Conservation (phyloP, 2,113 vertebrate species). For the Colinus virginianus region DNA sequence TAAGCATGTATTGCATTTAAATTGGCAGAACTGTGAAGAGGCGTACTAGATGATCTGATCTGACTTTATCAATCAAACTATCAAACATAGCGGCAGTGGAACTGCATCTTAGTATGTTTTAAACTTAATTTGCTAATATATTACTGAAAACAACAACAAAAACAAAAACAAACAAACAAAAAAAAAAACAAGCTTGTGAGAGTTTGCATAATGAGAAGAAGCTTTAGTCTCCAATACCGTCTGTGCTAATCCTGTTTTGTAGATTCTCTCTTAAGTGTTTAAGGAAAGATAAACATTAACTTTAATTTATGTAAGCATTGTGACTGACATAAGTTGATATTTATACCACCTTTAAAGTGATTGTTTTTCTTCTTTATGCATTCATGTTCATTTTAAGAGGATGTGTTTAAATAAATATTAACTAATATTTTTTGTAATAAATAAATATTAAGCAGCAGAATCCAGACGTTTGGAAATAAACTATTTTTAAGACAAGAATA, state of each 20-base stretch:
- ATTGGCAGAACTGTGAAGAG: neutral
- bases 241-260: neutral
- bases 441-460: neutral
- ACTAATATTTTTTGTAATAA: constrained; percentile 6
- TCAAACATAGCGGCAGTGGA: neutral
- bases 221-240: neutral
- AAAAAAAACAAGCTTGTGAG: neutral
- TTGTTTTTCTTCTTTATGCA: neutral
- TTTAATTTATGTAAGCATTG: neutral
- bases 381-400: neutral
- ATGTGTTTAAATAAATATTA: neutral
- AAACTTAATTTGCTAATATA: neutral
- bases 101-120: neutral
- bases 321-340: constrained; percentile 1
- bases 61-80: neutral
- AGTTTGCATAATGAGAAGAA: neutral
- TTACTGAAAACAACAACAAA: neutral
- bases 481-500: neutral
- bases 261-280: neutral
- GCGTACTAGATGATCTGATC: neutral
- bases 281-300: neutral
- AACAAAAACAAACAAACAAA: too few species aligned
- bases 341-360: constrained; percentile 4
- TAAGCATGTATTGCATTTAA: neutral
- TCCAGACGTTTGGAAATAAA: neutral